Evolutionary conservation across 2,888 invertebrate species (phyloP).

Genomic region (Eupithecia abbreviata): DNA sequence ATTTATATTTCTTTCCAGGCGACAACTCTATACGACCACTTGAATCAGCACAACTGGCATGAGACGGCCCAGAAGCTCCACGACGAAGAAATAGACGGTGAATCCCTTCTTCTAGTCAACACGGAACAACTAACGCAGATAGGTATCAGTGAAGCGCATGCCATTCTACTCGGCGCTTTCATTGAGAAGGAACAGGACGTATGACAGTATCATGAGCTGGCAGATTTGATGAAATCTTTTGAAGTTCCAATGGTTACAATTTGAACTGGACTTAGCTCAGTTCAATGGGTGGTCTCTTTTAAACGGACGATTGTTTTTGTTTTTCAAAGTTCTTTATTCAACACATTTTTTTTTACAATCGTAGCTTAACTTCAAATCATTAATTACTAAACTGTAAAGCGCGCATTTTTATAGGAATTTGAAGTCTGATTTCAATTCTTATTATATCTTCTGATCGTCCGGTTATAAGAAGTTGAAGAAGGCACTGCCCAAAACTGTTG

Average conservation of each 20-base stretch:
- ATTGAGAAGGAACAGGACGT: background rate
- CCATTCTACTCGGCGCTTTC: background rate
- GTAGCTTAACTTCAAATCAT: too few relatives aligned
- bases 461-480: too few relatives aligned
- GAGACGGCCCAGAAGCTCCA: slow-evolving; percentile 3
- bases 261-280: background rate
- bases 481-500: background rate
- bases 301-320: background rate
- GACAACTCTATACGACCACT: background rate
- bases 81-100: slow-evolving; percentile 17
- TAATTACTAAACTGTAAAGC: too few relatives aligned
- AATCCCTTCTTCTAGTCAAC: slow-evolving; percentile 22
- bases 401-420: too few relatives aligned
- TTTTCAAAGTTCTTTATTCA: too few relatives aligned
- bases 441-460: too few relatives aligned
- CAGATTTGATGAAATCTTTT: background rate
- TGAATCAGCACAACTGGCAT: background rate
- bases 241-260: background rate
- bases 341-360: too few relatives aligned
- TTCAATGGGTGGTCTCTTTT: background rate
- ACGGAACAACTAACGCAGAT: background rate
- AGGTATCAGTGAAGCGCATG: background rate
- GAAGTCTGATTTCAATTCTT: too few relatives aligned
- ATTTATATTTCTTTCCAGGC: background rate
- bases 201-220: background rate